Base-by-base conservation (phyloP, 2,113 vertebrate species). In the Neolamprologus kungweensis region DNA sequence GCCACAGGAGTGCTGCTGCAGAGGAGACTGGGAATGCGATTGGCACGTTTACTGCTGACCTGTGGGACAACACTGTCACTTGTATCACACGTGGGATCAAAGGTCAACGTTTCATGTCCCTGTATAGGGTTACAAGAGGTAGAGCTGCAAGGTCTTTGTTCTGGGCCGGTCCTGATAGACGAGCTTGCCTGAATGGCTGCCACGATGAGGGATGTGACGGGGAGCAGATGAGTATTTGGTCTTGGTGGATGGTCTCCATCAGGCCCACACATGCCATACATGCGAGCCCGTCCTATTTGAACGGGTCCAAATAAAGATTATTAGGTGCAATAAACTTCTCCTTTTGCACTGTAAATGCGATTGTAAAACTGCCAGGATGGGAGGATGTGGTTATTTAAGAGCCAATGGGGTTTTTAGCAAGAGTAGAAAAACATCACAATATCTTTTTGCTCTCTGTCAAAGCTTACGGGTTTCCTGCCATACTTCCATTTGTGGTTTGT, bases 51-150 rank as follows among this genome's bases (percentile, higher is more conserved):
- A 79, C 84, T 35, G 50, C 78, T 60, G 88, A 93, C 85, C 88
- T 86, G 82, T 16, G 89, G 93, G 89, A 95, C 95, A 94, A 85
- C 86, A 63, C 89, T 8, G 92, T 88, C 92, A 91, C 94, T 93
- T 93, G 87, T 92, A 88, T 91, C 87, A 82, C 92, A 92, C 37
- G 14, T 68, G 57, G 83, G 93, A 94, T 95, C 90, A 95, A 58
- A 94, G 93, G 92, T 93, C 91, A 88, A 60, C 3, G 51, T 90
- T 92, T 94, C 92, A 91, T 90, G 94, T 93, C 86, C 71, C 86
- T 75, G 94, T 91, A 82, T 96, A 86, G 86, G 63, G 92, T 96
- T 95, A 94, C 95, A 89, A 60, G 54, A 81, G 78, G 81, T 21
- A 28, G 85, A 81, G 85, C 81, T 83, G 91, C 91, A 65, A 78